These are phyloP conservation scores for Xerus inauris DNA, from an alignment of 2,113 vertebrate genomes.

Conservation along the genomic window DNA sequence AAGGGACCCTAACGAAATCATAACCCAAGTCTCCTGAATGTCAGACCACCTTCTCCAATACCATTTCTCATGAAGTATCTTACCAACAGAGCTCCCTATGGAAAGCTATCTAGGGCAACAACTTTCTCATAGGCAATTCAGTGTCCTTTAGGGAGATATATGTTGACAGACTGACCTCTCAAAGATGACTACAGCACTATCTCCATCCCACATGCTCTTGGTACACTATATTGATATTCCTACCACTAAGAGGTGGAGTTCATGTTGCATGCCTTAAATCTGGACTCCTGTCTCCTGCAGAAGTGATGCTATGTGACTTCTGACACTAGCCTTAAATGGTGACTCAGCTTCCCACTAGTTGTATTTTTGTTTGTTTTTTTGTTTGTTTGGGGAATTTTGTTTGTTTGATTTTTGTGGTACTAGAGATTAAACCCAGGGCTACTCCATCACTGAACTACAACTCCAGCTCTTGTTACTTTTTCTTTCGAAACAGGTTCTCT, in stretches of 20 bases:
- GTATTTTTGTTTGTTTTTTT: no score
- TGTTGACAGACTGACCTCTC: neutral
- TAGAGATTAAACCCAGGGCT: no score
- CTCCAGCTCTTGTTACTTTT: no score
- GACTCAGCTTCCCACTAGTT: neutral
- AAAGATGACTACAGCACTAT: neutral
- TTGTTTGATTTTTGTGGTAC: no score
- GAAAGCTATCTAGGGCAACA: neutral
- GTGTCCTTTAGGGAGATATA: neutral
- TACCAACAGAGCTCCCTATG: neutral
- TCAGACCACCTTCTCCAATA: neutral
- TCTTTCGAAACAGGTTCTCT: no score
- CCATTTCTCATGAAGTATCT: neutral
- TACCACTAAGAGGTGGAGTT: neutral
- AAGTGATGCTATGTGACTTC: neutral
- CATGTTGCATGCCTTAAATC: slow-evolving; percentile 1
- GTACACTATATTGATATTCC: neutral
- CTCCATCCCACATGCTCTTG: neutral
- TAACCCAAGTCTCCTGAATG: neutral
- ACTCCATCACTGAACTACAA: no score
- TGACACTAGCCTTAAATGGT: neutral
- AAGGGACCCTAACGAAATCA: neutral
- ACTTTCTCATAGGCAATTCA: neutral
- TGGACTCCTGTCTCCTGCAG: neutral
- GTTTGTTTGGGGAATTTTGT: no score